Evolutionary conservation across 2,888 invertebrate genomes (phyloP).

Genomic region (Standfussiana lucernea): DNA sequence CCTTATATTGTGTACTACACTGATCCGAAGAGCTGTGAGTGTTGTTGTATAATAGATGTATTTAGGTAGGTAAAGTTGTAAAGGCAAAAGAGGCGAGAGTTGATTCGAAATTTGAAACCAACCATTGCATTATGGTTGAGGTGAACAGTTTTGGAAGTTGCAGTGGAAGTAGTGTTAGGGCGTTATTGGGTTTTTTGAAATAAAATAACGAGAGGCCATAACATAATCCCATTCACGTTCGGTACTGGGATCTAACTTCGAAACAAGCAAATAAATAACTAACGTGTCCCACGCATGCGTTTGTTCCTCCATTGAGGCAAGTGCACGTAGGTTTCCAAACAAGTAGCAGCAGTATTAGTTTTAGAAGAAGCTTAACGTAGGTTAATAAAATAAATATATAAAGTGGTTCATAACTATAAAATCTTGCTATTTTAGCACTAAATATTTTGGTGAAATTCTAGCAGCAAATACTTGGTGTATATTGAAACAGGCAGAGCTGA

Average conservation of each 20-base stretch:
- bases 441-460: not conserved
- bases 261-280: too few species aligned
- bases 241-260: too few species aligned
- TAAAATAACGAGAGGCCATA: too few species aligned
- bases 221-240: too few species aligned
- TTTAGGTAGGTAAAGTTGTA: not conserved
- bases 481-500: not conserved
- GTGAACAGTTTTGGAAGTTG: not conserved
- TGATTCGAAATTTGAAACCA: not conserved
- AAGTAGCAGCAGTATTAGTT: too few species aligned
- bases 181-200: too few species aligned
- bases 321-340: too few species aligned
- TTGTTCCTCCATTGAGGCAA: too few species aligned
- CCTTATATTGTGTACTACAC: not conserved
- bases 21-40: not conserved
- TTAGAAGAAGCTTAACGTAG: not conserved
- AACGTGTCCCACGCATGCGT: too few species aligned
- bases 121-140: not conserved
- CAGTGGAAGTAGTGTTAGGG: too few species aligned
- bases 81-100: not conserved
- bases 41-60: not conserved
- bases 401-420: not conserved
- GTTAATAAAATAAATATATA: not conserved
- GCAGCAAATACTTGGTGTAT: not conserved
- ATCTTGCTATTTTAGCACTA: not conserved